Evolutionary conservation across 2,113 vertebrate genomes (phyloP).

Genomic region (Myrmophylax atrothorax): DNA sequence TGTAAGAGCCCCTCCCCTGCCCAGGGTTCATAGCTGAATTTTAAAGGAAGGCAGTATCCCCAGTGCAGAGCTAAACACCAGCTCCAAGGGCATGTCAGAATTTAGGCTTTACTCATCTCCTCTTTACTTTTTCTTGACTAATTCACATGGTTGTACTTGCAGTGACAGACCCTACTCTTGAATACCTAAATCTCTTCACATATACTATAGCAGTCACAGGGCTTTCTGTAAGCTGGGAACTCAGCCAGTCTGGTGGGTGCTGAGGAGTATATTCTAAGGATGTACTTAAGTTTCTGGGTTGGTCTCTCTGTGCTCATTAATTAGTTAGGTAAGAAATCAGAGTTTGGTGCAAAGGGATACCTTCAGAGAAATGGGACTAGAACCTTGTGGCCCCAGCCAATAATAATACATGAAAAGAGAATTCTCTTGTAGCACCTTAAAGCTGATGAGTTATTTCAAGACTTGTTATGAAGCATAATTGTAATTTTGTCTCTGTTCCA

Average conservation of each 20-base stretch:
- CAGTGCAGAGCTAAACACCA: neutral
- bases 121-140: neutral
- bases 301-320: neutral
- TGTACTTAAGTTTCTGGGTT: neutral
- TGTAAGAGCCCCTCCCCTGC: neutral
- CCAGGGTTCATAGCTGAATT: neutral
- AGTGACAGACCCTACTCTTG: neutral
- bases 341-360: neutral
- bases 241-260: neutral
- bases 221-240: neutral
- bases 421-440: neutral
- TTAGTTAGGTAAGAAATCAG: neutral
- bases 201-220: neutral
- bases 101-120: neutral
- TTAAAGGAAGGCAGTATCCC: neutral
- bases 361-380: neutral
- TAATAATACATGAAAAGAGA: neutral
- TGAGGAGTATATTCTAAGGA: neutral
- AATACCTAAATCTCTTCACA: neutral
- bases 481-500: constrained; percentile 47
- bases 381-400: neutral
- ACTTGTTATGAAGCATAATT: constrained; percentile 9
- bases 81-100: neutral
- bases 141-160: neutral
- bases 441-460: neutral